Percentiles rank a stretch among this genome's conserved stretches.
These are phyloP conservation scores for Dermochelys coriacea DNA, from an alignment of 2,797 vertebrate genomes.

Conservation along the genomic window DNA sequence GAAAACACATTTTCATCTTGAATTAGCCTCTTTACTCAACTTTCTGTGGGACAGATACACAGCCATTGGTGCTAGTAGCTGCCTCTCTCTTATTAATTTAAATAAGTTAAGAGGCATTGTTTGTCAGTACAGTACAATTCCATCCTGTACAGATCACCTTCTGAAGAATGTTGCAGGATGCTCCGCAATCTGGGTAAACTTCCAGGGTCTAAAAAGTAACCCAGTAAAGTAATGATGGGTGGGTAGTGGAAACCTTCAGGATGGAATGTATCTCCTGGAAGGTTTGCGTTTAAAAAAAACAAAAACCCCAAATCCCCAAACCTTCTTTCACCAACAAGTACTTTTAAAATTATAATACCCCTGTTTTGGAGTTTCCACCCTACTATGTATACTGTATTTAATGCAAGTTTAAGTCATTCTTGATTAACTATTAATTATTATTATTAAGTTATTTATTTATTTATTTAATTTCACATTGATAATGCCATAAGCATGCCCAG, in stretches of 20 bases:
- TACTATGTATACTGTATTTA: neutral
- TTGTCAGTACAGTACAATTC: neutral
- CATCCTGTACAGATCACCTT: neutral
- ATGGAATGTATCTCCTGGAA: neutral
- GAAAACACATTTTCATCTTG: neutral
- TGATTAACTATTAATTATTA: neutral
- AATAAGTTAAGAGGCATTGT: neutral
- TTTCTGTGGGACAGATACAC: neutral
- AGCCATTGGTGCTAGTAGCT: rapidly evolving
- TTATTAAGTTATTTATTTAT: neutral
- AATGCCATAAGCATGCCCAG: neutral
- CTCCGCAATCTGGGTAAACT: neutral
- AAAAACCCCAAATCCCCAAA: neutral
- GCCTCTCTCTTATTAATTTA: neutral
- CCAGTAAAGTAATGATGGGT: neutral
- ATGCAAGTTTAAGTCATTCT: neutral
- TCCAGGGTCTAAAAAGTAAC: neutral
- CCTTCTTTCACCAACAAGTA: neutral
- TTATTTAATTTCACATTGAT: neutral
- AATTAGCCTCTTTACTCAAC: neutral
- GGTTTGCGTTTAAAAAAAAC: neutral
- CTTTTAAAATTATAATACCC: neutral
- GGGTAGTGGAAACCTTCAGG: neutral
- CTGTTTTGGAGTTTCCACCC: neutral
- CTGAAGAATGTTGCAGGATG: neutral